Evolutionary conservation across 92 coral and sea anemone genomes (phyloP), one percentile per base, ranked within the genome.

Genomic region (Pocillopora meandrina): DNA sequence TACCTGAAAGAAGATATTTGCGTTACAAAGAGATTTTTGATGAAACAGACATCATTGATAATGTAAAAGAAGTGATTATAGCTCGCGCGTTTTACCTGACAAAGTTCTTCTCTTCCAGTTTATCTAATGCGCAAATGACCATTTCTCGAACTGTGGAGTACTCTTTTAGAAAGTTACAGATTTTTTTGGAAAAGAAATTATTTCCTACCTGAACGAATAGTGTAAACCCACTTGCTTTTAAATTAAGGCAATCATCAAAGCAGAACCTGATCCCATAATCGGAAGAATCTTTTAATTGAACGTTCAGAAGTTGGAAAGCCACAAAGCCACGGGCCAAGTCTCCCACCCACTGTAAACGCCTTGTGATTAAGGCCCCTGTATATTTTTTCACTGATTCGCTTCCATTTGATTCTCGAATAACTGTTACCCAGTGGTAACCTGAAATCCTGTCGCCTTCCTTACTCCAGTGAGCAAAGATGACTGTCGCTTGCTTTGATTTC

Each of bases 271-370:
- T 23, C 15, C 87, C 90, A 65, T 65, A 87, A 47, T 82, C 20
- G 9, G 71, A 49, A 15, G 75, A 34, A 71, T 87, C 90, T 3
- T n/a, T 1, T 3, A 15, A 74, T 34, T 70, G 57, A 5, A 62
- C 77, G 64, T 90, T 17, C 9, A 71, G 61, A 35, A 90, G 82
- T 36, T 78, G 84, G 79, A 86, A 86, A 61, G 78, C 89, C 52
- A 87, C 63, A 18, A 42, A 23, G 15, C 19, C 75, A 13, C 69
- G 83, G 0, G 67, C 26, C 52, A 82, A 11, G 65, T 90, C 74
- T 42, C 92, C 92, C 47, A n/a, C 31, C 90, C 90, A 86, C 17
- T 58, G 19, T 34, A 82, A 58, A 9, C 93, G 87, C n/a, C 66
- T 76, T 14, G 59, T 59, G 20, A 76, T 66, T 5, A 42, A 42